Percentiles rank a stretch among this genome's conserved stretches.
Evolutionary conservation across 2,113 vertebrate species (phyloP).

Genomic region (Emydocephalus ijimae): DNA sequence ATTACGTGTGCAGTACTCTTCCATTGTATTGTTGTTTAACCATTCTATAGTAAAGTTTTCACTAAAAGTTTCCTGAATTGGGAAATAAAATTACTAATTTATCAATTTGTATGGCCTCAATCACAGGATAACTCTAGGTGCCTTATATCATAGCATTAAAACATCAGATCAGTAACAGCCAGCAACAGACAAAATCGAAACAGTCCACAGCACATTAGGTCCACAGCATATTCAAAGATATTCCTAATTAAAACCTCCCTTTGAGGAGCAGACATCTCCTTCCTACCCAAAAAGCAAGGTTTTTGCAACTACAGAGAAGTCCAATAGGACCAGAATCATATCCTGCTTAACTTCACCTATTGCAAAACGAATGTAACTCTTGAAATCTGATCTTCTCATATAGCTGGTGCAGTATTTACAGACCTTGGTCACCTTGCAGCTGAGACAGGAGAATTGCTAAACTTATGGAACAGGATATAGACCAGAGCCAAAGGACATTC

Average conservation of each 20-base stretch:
- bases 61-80: neutral
- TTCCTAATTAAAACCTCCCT: neutral
- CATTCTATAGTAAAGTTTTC: accelerated
- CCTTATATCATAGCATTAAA: neutral
- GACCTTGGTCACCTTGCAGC: conserved; percentile 35
- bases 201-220: neutral
- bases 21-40: neutral
- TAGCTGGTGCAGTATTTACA: conserved; percentile 11
- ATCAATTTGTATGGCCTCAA: neutral
- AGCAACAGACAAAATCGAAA: neutral
- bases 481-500: conserved; percentile 50
- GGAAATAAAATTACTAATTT: neutral
- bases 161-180: neutral
- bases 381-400: conserved; percentile 37
- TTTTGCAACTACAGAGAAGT: neutral
- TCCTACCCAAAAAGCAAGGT: neutral
- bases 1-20: neutral
- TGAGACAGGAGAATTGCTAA: conserved; percentile 41
- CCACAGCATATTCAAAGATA: neutral
- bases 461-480: conserved; percentile 61
- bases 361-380: conserved; percentile 33
- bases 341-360: neutral
- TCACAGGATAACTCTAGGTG: neutral
- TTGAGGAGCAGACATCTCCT: neutral
- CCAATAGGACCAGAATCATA: neutral